Base-by-base conservation (phyloP, 1,140 invertebrate genomes). In the Dendrolimus kikuchii region DNA sequence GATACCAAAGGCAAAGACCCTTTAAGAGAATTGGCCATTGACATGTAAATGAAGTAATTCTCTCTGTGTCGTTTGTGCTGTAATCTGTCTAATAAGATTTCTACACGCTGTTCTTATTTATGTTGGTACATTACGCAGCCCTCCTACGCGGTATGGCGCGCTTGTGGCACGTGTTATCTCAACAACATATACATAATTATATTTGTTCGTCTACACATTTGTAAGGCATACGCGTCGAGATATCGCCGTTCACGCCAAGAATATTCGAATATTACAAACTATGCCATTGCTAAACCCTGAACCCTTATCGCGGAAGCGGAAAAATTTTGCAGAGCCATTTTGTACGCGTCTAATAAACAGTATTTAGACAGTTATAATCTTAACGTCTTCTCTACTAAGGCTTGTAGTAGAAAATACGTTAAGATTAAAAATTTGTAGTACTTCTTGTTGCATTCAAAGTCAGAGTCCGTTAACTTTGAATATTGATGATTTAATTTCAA, bases 1-100 rank as follows among this genome's bases (percentile, higher is more conserved):
- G 1, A 23, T 23, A 3, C 3, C 23, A 23, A 3, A 23, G 23
- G 23, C 23, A 23, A 23, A 23, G 23, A 23, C 23, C 23, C 23
- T 23, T 23, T 23, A 23, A 23, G 3, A 23, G 23, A 23, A 23
- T 23, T 23, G 23, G 23, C 42, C 41, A n/a, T 49, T 45, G 9
- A 10, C 7, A 9, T 37, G 44, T 48, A 48, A 51, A 57, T 51
- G n/a, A 48, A 51, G 49, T 46, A 50, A 48, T 43, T 43, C 42
- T 42, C 47, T 45, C 57, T 62, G 60, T 49, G 62, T 68, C 56
- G 65, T 49, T 6, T 44, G 49, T 44, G 59, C 23, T 23, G 43
- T 68, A 68, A 63, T 56, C 53, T 57, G 50, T 41, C 51, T 65
- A 65, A 62, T 68, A 60, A 54, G 60, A 63, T 69, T 66, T 70